These are phyloP conservation scores for Stegophylla sp. DNA, from an alignment of 2,888 invertebrate species.

Conservation along the genomic window DNA sequence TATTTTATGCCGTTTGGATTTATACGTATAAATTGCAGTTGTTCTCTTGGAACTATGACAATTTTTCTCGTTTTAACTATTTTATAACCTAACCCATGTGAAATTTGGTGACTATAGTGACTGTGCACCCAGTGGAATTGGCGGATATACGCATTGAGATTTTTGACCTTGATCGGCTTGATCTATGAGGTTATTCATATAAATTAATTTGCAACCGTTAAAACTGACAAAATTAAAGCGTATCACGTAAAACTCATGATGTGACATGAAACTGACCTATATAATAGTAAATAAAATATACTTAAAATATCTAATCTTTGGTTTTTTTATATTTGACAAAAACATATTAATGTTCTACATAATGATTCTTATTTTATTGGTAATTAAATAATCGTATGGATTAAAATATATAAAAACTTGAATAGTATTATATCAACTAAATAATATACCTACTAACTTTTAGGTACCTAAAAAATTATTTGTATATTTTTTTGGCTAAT, in stretches of 20 bases:
- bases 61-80: neutral
- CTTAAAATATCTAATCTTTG: no score
- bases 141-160: slow-evolving; percentile 46
- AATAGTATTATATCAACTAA: no score
- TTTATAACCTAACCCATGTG: neutral
- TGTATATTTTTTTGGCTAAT: no score
- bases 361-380: no score
- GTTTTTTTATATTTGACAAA: no score
- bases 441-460: no score
- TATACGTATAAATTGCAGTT: neutral
- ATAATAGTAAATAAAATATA: no score
- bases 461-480: no score
- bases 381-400: no score
- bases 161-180: slow-evolving; percentile 42
- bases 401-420: no score
- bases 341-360: no score
- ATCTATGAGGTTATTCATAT: slow-evolving; percentile 3
- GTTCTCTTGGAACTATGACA: slow-evolving; percentile 14
- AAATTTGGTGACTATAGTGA: neutral
- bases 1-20: neutral
- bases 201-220: neutral
- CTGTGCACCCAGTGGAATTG: slow-evolving; percentile 21
- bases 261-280: no score
- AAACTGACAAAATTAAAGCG: neutral
- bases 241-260: neutral